phyloP scores from a whole-genome alignment of 2,113 vertebrate genomes.

The Apodemus sylvaticus region DNA sequence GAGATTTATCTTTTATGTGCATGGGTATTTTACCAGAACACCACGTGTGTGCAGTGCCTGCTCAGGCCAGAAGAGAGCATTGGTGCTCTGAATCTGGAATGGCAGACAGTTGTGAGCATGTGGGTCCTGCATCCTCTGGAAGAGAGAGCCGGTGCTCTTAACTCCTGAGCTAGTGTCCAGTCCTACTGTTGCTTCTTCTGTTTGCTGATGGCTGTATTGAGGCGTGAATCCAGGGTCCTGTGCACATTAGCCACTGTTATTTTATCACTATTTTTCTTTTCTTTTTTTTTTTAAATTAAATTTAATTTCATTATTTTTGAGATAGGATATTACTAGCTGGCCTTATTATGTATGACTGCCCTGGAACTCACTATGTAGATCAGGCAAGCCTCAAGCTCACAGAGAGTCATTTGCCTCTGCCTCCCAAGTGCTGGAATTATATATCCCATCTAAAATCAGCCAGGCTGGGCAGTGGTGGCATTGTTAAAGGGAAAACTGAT shows the following conservation, averaged over 20 bases:
- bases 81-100: neutral
- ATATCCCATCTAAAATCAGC: neutral
- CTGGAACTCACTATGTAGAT: neutral
- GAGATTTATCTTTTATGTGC: neutral
- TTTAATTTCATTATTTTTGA: neutral
- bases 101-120: neutral
- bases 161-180: neutral
- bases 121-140: neutral
- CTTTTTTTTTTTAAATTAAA: neutral
- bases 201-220: neutral
- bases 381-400: neutral
- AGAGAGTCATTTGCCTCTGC: neutral
- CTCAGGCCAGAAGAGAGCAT: neutral
- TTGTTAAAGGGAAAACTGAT: conserved; percentile 24
- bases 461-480: neutral
- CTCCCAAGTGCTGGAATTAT: neutral
- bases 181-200: too few species aligned
- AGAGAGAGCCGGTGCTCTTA: neutral
- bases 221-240: neutral
- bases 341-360: neutral
- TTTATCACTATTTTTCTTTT: neutral
- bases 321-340: neutral
- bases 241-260: neutral
- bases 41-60: neutral
- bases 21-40: too few species aligned